Evolutionary conservation across 2,113 vertebrate species (phyloP).

Genomic region (Leptocoma aspasia): DNA sequence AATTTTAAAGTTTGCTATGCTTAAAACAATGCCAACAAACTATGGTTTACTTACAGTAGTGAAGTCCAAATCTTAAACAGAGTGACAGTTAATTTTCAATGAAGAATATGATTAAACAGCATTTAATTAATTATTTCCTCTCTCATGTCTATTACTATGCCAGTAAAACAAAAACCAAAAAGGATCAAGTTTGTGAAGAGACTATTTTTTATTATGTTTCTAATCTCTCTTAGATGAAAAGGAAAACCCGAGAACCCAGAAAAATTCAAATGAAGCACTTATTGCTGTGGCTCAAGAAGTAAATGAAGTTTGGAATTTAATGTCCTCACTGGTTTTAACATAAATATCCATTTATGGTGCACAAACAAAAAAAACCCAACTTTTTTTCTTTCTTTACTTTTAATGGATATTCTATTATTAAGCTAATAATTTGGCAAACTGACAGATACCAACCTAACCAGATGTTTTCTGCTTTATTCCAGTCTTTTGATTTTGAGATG

Average conservation of each 20-base stretch:
- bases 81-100: background rate
- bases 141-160: background rate
- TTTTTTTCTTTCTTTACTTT: background rate
- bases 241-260: background rate
- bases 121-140: background rate
- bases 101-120: background rate
- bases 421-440: background rate
- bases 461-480: background rate
- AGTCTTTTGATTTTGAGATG: background rate
- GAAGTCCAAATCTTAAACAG: background rate
- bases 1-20: background rate
- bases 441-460: background rate
- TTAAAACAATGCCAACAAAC: background rate
- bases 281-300: background rate
- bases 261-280: background rate
- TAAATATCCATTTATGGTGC: background rate
- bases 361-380: background rate
- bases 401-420: background rate
- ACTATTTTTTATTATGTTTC: background rate
- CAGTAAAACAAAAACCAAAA: background rate
- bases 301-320: background rate
- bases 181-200: background rate
- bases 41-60: background rate
- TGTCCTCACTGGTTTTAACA: background rate
- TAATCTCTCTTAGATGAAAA: background rate